A percentile compares a stretch with the other conserved stretches of the same genome.
These are phyloP conservation scores for Vidua chalybeata DNA, from an alignment of 2,113 vertebrate species.

Conservation along the genomic window DNA sequence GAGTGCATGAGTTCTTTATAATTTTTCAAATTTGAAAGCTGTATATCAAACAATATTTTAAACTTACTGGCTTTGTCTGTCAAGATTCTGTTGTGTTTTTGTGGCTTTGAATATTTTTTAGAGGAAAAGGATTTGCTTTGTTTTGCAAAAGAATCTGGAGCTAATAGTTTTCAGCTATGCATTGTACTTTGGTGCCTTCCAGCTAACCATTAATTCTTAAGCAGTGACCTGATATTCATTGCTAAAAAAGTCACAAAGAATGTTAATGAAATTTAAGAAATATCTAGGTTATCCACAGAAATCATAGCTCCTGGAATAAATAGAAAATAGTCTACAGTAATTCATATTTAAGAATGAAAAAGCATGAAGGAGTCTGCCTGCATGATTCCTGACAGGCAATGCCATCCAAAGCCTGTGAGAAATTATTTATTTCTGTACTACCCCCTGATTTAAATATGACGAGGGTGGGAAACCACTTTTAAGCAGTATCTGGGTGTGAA, in stretches of 20 bases:
- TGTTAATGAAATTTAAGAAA: neutral
- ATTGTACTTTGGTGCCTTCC: neutral
- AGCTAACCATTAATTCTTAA: neutral
- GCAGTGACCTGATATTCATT: neutral
- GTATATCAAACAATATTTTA: neutral
- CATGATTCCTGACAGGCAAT: neutral
- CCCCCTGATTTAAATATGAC: neutral
- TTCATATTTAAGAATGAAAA: neutral
- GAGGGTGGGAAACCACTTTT: neutral
- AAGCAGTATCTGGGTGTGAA: neutral
- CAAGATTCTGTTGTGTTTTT: neutral
- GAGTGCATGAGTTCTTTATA: neutral
- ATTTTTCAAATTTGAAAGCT: neutral
- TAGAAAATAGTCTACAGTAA: neutral
- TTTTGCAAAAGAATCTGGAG: neutral
- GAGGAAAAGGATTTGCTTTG: neutral
- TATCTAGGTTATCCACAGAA: neutral
- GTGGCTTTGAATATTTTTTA: neutral
- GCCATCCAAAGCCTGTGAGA: neutral
- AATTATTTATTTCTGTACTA: neutral
- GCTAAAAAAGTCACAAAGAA: neutral
- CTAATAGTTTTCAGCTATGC: neutral
- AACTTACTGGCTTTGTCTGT: neutral
- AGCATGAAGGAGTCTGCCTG: neutral
- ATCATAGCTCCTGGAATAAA: neutral